phyloP scores from a whole-genome alignment of 2,113 vertebrate species.

The Lanius ludovicianus region DNA sequence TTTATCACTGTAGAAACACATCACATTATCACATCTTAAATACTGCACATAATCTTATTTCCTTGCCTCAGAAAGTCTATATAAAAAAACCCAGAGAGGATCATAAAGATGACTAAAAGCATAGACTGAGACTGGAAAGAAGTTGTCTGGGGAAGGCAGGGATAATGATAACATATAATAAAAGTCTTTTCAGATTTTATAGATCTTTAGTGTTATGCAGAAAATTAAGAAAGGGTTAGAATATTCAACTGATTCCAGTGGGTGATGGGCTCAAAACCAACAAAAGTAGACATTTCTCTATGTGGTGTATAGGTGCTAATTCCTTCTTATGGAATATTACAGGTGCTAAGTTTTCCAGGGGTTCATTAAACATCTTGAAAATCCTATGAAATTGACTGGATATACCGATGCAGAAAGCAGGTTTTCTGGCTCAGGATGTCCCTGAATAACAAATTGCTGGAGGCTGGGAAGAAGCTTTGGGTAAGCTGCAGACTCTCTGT shows the following conservation, averaged over 20 bases:
- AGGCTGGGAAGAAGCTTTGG: neutral
- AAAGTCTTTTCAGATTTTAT: neutral
- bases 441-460: neutral
- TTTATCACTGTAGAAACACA: neutral
- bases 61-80: neutral
- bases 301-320: neutral
- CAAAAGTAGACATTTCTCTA: rapidly evolving
- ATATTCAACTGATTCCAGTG: neutral
- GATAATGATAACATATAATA: neutral
- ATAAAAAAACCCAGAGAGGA: neutral
- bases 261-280: neutral
- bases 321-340: neutral
- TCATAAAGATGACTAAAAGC: neutral
- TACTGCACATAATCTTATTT: neutral
- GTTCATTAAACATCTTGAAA: neutral
- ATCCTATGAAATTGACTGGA: neutral
- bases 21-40: neutral
- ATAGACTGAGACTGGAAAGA: neutral
- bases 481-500: neutral
- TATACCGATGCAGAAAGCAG: neutral
- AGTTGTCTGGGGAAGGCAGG: neutral
- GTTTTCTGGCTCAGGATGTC: neutral
- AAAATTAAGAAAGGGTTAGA: neutral
- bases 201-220: neutral
- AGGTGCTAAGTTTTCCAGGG: neutral